These are phyloP conservation scores for Uria aalge DNA, from an alignment of 2,113 vertebrate species.

Conservation along the genomic window DNA sequence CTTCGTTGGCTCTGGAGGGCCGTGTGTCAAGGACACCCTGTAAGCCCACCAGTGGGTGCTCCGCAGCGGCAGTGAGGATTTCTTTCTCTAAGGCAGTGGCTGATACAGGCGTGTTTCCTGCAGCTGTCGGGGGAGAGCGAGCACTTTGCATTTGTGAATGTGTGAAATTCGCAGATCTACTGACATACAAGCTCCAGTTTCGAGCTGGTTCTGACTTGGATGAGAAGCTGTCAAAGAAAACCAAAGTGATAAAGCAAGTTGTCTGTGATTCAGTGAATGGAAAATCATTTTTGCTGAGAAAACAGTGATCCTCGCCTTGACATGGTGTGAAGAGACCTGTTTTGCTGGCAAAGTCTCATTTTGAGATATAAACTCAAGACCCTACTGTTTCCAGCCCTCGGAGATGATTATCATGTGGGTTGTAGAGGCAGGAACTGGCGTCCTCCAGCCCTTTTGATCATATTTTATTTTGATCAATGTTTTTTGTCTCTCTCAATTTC, in stretches of 20 bases:
- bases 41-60: background rate
- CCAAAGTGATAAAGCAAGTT: background rate
- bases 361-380: background rate
- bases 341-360: background rate
- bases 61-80: background rate
- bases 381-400: background rate
- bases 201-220: background rate
- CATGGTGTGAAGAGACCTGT: background rate
- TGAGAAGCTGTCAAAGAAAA: background rate
- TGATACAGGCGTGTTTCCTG: background rate
- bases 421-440: background rate
- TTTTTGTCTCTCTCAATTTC: background rate
- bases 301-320: background rate
- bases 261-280: background rate
- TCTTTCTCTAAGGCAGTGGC: background rate
- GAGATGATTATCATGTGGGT: background rate
- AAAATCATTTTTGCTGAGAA: background rate
- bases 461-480: background rate
- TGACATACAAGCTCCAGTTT: background rate
- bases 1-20: no score
- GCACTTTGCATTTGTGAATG: background rate
- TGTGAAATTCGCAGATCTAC: background rate
- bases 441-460: background rate
- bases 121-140: background rate
- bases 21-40: accelerated